A percentile compares a stretch with the other conserved stretches of the same genome.
Evolutionary conservation across 1,140 invertebrate species (phyloP).

Genomic region (Cyclina sinensis): DNA sequence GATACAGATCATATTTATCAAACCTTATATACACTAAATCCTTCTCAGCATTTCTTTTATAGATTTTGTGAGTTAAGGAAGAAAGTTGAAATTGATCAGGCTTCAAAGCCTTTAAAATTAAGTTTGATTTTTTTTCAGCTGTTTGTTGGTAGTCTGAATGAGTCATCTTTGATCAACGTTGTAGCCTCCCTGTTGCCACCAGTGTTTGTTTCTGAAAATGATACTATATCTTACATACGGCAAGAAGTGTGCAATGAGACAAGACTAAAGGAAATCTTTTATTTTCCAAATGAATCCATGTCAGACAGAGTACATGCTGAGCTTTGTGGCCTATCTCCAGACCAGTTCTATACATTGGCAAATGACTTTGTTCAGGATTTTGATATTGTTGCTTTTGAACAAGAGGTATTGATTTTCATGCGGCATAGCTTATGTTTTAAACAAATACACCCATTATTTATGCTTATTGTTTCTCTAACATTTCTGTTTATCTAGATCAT

Average conservation of each 20-base stretch:
- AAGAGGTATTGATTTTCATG: too few relatives aligned
- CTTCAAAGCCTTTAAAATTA: too few relatives aligned
- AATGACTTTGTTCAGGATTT: conserved; percentile 48
- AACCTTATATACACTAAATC: too few relatives aligned
- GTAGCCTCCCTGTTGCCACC: conserved; percentile 21
- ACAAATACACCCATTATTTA: too few relatives aligned
- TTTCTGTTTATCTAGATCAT: too few relatives aligned
- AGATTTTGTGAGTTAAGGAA: too few relatives aligned
- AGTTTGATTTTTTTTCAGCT: conserved; percentile 38
- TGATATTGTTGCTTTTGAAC: conserved; percentile 25
- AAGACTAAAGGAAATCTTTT: conserved; percentile 40
- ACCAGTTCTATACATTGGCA: conserved; percentile 19
- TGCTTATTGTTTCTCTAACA: too few relatives aligned
- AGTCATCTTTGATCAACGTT: conserved; percentile 3
- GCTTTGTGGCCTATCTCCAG: conserved; percentile 45
- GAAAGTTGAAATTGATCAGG: too few relatives aligned
- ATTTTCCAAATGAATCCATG: conserved; percentile 56
- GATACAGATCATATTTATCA: too few relatives aligned
- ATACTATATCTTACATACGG: conserved; percentile 22
- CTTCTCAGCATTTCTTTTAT: too few relatives aligned
- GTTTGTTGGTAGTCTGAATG: conserved; percentile 8
- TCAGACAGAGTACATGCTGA: conserved; percentile 58
- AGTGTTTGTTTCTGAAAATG: conserved; percentile 33
- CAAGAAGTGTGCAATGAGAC: conserved; percentile 55
- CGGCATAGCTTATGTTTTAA: too few relatives aligned